Evolutionary conservation across 2,797 vertebrate genomes (phyloP).

Genomic region (Eptatretus atami): DNA sequence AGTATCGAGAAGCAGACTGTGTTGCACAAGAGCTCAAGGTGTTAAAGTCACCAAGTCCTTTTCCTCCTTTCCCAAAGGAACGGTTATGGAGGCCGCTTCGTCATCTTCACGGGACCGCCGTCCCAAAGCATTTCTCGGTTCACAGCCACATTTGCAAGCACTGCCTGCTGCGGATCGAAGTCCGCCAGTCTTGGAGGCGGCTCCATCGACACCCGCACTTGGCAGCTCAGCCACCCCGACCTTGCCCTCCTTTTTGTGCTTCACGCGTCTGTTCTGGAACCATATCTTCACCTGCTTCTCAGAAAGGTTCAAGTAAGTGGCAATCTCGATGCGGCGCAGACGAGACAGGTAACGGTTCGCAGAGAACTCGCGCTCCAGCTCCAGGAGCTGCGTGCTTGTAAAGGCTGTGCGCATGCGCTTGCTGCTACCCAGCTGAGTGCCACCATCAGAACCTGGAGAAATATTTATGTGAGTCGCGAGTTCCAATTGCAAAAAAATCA

Average conservation of each 20-base stretch:
- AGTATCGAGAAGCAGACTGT: too few relatives aligned
- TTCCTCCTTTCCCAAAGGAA: too few relatives aligned
- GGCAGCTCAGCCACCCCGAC: conserved; percentile 13
- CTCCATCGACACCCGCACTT: conserved; percentile 12
- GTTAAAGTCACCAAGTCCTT: too few relatives aligned
- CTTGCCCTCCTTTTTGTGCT: conserved; percentile 85
- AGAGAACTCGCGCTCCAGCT: conserved; percentile 77
- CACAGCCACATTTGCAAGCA: too few relatives aligned
- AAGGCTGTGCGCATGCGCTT: conserved; percentile 93
- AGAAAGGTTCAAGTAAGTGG: conserved; percentile 21
- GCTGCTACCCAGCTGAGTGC: conserved; percentile 38
- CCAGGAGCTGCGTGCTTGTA: conserved; percentile 87
- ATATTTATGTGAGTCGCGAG: background rate
- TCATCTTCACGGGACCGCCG: too few relatives aligned
- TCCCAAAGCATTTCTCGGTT: too few relatives aligned
- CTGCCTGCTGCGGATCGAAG: too few relatives aligned
- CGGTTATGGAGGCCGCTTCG: too few relatives aligned
- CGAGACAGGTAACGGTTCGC: conserved; percentile 94
- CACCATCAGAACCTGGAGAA: conserved; percentile 23
- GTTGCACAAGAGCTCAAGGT: too few relatives aligned
- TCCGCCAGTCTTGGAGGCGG: too few relatives aligned
- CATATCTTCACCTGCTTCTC: conserved; percentile 11
- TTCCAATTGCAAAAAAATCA: too few relatives aligned
- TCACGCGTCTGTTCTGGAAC: conserved; percentile 91
- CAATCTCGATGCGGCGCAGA: conserved; percentile 73